Evolutionary conservation across 2,113 vertebrate genomes (phyloP).

Genomic region (Cheilinus undulatus): DNA sequence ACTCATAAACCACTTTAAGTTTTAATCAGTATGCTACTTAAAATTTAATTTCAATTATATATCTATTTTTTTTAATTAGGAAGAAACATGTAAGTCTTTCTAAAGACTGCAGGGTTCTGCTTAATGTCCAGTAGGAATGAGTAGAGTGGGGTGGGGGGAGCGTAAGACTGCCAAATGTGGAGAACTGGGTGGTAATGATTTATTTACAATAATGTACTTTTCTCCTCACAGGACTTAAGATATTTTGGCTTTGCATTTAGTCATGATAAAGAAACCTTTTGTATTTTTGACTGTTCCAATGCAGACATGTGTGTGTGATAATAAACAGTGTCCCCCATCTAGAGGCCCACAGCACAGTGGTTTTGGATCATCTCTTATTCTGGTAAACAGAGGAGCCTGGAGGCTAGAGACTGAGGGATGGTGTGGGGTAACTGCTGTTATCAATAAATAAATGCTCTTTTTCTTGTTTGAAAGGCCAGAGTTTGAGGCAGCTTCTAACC

Average conservation of each 20-base stretch:
- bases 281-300: conserved; percentile 12
- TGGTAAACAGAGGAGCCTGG: conserved; percentile 33
- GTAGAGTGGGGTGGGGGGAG: not conserved
- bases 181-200: conserved; percentile 36
- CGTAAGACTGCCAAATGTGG: conserved; percentile 31
- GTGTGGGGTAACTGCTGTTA: conserved; percentile 52
- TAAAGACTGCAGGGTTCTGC: not conserved
- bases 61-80: not conserved
- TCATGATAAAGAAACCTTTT: conserved; percentile 3
- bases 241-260: conserved; percentile 11
- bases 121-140: conserved; percentile 12
- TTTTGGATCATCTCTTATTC: conserved; percentile 45
- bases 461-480: conserved; percentile 15
- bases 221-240: conserved; percentile 1
- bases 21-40: conserved; percentile 19
- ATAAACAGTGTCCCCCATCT: conserved; percentile 29
- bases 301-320: conserved; percentile 33
- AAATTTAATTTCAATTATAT: conserved; percentile 11
- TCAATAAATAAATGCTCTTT: conserved; percentile 58
- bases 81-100: not conserved
- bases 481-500: conserved; percentile 40
- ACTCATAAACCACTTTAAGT: conserved; percentile 11
- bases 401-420: conserved; percentile 19
- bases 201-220: conserved; percentile 39
- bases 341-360: conserved; percentile 21